phyloP scores from a whole-genome alignment of 2,888 invertebrate genomes.

The Sinodicranocentrus sp. region DNA sequence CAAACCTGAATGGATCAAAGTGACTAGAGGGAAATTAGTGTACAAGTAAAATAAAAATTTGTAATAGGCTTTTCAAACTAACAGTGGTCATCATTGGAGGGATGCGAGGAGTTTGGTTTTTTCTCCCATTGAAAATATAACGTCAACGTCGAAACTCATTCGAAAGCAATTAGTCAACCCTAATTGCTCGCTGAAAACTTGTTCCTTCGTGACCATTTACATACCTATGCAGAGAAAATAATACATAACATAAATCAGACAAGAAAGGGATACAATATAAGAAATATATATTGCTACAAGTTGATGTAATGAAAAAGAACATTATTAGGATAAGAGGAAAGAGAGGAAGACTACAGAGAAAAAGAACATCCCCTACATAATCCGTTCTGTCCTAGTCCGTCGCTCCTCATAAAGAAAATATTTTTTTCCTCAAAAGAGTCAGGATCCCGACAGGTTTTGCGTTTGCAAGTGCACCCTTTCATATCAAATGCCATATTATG shows the following conservation, averaged over 20 bases:
- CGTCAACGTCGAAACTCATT: slow-evolving; percentile 64
- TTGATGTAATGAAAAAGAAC: no score
- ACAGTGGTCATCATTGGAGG: background rate
- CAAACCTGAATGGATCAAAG: background rate
- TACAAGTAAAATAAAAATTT: no score
- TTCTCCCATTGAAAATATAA: slow-evolving; percentile 2
- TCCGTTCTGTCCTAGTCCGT: no score
- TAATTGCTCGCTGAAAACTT: slow-evolving; percentile 75
- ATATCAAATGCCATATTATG: slow-evolving; percentile 17
- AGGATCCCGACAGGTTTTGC: slow-evolving; percentile 21
- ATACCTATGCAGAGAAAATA: slow-evolving; percentile 22
- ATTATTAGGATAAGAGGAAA: no score
- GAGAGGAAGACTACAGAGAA: no score
- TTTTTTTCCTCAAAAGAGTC: no score
- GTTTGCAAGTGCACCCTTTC: slow-evolving; percentile 17
- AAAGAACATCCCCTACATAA: no score
- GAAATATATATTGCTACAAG: background rate
- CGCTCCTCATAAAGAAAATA: no score
- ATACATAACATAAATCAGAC: slow-evolving; percentile 31
- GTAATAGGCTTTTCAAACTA: no score
- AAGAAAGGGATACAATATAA: background rate
- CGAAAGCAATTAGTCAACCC: slow-evolving; percentile 74
- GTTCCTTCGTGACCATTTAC: slow-evolving; percentile 50
- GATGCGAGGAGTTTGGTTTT: no score
- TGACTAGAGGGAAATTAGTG: no score